Evolutionary conservation across 2,888 invertebrate species (phyloP), one percentile per base, ranked within the genome.

Genomic region (Craniophora ligustri): DNA sequence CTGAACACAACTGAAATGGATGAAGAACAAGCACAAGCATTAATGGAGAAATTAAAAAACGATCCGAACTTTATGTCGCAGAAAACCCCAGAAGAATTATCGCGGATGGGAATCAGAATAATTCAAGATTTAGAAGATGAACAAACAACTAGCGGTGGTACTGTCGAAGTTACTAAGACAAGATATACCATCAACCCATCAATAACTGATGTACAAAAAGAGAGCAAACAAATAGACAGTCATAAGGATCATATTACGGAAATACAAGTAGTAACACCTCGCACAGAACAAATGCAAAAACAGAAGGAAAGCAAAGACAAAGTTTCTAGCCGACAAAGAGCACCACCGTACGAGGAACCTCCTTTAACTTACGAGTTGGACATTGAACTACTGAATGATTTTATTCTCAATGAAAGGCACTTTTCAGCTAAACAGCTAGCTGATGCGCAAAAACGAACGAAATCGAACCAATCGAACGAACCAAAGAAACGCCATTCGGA

Each of bases 211-310:
- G 81, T 86, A 32, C 87, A 92, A 64, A 92, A 89, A 64, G 81
- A 81, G 36, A 67, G 72, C 13, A 82, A 79, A 74, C 72, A 81
- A 51, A 76, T 82, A 11, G 78, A 82, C 53, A 57, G 70, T 21
- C 79, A 79, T 28, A 85, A 94, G 75, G 95, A 95, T 18, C 96
- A 96, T 76, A 94, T 96, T 23, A 96, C 96, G 31, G 96, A 96
- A 87, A 96, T 96, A 53, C 95, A 96, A 86, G 96, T 96, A 0
- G 87, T 95, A 2, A 94, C 95, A 11, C 94, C 94, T 4, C 87
- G 89, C 35, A 91, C 82, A 46, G 94, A 87, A 66, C 89, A 88
- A 68, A 68, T 72, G 13, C 64, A 67, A 8, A 84, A 83, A 61
- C 78, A 87, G 44, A 83, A 84, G 75, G 60, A 83, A 47, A 76